Evolutionary conservation across 2,797 vertebrate species (phyloP), one percentile per base, ranked within the genome.

Genomic region (Notoglanidium macrostoma): DNA sequence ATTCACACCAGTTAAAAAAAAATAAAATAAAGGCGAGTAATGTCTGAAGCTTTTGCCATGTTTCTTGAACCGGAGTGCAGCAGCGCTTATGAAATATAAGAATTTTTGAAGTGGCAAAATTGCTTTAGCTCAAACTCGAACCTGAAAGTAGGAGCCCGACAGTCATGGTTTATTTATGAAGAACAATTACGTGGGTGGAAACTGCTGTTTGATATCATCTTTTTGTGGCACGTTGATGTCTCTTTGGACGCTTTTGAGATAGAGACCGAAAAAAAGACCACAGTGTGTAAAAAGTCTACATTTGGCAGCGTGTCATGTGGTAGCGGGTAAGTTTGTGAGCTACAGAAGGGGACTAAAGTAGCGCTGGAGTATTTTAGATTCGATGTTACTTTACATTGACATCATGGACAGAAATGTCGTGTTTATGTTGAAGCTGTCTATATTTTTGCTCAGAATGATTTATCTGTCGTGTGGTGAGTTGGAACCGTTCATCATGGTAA

Each of bases 121-220:
- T 81, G 76, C 89, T 88, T 54, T 46, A 90, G 83, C 83, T 85
- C 73, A 79, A 80, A 88, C 82, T 87, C 78, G 89, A 92, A 89
- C 83, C 23, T 86, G 85, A 84, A 74, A 89, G 49, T 92, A 90
- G 92, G 90, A 93, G 90, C 87, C 87, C 85, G 90, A 90, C 82
- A 85, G 92, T 92, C 92, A 92, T 93, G 90, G 92, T 92, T 91
- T 94, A 92, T 94, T 92, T 94, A 92, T 94, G 94, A 91, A 89
- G 91, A 89, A 93, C 90, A 89, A 94, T 95, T 94, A 94, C 94
- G 92, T 95, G 95, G 95, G 91, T 95, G 94, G 95, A 96, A 96
- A 95, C 90, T 94, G 91, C 91, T 93, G 94, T 94, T 94, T 93
- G 94, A 91, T 87, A 87, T 90, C 91, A 85, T 91, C 91, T 92